These are phyloP conservation scores for Rhabdomys dilectus DNA, from an alignment of 2,113 vertebrate species.

Conservation along the genomic window DNA sequence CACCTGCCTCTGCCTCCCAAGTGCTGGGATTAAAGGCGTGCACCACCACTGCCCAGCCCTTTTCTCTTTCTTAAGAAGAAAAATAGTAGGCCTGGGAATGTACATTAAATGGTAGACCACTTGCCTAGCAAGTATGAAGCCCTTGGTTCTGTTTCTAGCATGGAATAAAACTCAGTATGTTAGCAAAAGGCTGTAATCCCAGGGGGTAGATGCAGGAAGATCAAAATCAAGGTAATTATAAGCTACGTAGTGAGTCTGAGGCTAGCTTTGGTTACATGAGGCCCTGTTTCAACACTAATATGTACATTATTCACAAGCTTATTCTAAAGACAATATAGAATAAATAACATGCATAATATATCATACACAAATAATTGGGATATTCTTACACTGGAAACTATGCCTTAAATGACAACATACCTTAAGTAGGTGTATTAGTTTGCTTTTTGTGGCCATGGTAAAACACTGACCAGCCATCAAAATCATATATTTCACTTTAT, in stretches of 20 bases:
- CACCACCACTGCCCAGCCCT: no score
- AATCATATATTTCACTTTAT: not conserved
- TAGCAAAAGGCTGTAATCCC: not conserved
- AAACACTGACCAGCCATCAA: not conserved
- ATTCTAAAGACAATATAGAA: not conserved
- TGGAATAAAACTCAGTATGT: not conserved
- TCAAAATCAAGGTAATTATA: not conserved
- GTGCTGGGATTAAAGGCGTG: no score
- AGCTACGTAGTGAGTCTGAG: not conserved
- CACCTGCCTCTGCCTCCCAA: no score
- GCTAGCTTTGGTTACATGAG: not conserved
- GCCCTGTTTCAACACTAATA: not conserved
- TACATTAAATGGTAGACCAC: not conserved
- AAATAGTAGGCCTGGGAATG: not conserved
- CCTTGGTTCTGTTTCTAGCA: not conserved
- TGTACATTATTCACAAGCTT: no score
- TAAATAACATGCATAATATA: not conserved
- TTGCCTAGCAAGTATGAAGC: not conserved
- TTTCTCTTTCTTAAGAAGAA: not conserved
- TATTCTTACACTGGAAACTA: slow-evolving; percentile 1
- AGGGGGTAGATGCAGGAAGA: not conserved
- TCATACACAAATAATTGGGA: not conserved
- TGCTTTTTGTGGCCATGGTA: slow-evolving; percentile 21
- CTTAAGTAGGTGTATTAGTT: not conserved
- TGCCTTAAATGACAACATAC: slow-evolving; percentile 12